These are phyloP conservation scores for Mercenaria mercenaria DNA, from an alignment of 1,140 invertebrate genomes.

Conservation along the genomic window DNA sequence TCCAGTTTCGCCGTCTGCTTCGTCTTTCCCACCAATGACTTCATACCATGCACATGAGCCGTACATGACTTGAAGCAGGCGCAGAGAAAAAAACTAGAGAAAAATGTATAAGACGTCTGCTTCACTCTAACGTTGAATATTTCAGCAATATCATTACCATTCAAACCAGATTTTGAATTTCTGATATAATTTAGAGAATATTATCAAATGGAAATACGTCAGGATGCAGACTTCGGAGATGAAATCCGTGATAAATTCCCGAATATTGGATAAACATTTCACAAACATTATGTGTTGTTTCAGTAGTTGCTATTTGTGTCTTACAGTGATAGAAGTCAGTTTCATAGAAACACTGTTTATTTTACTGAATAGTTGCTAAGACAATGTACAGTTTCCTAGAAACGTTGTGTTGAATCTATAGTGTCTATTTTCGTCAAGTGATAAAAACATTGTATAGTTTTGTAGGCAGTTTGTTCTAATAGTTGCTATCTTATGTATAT, in stretches of 20 bases:
- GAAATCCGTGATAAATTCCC: background rate
- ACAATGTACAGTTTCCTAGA: slow-evolving; percentile 32
- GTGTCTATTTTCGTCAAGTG: background rate
- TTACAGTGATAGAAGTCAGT: background rate
- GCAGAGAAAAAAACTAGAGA: too few species aligned
- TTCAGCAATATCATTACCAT: too few species aligned
- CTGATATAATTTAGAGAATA: too few species aligned
- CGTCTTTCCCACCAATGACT: slow-evolving; percentile 41
- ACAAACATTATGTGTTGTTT: background rate
- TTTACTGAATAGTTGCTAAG: slow-evolving; percentile 5
- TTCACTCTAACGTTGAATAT: background rate
- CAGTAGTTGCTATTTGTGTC: background rate
- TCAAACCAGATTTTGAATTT: too few species aligned
- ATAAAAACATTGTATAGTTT: slow-evolving; percentile 10
- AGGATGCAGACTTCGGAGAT: background rate
- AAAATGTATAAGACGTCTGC: background rate
- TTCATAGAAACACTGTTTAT: slow-evolving; percentile 20
- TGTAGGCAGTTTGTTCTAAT: background rate
- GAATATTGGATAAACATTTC: background rate
- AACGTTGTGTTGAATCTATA: background rate
- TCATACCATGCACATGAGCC: slow-evolving; percentile 38
- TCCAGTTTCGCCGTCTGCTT: slow-evolving; percentile 16
- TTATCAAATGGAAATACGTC: too few species aligned
- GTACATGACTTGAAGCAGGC: slow-evolving; percentile 9
- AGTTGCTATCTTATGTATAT: slow-evolving; percentile 1